Conservation (phyloP, 2,113 vertebrate species). For the Scolopax mira region DNA sequence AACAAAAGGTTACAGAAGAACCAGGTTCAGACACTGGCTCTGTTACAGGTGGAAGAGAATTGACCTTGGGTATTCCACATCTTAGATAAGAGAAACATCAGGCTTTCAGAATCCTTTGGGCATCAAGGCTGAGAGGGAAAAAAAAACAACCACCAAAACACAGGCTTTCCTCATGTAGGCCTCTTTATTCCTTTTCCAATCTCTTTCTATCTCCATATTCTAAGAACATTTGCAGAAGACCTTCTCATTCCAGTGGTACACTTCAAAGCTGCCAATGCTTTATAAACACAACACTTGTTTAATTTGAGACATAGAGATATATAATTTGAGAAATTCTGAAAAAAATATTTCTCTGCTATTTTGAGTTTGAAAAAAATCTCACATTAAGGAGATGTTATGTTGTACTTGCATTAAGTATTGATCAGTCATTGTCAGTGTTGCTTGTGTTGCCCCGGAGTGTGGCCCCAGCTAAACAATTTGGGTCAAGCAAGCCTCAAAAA, state of each 20-base stretch:
- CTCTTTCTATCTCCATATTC: fast-evolving
- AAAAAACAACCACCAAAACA: not conserved
- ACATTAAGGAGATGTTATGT: not conserved
- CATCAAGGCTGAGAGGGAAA: not conserved
- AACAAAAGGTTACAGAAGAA: not conserved
- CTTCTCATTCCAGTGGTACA: not conserved
- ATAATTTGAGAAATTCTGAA: not conserved
- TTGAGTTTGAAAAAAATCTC: not conserved
- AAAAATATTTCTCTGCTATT: not conserved
- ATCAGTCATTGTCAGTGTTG: not conserved
- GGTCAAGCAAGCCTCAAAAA: not conserved
- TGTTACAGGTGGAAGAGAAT: not conserved
- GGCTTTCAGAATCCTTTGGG: not conserved
- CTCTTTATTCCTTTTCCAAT: not conserved
- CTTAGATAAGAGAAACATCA: not conserved
- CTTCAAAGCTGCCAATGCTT: not conserved
- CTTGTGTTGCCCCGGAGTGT: fast-evolving
- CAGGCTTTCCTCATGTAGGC: not conserved
- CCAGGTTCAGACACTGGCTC: not conserved
- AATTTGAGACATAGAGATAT: not conserved
- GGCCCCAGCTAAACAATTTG: not conserved
- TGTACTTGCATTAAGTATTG: not conserved
- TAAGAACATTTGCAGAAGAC: not conserved
- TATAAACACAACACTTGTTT: not conserved
- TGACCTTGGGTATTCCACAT: not conserved